Conservation (phyloP, 2,113 vertebrate species). For the Sander lucioperca region DNA sequence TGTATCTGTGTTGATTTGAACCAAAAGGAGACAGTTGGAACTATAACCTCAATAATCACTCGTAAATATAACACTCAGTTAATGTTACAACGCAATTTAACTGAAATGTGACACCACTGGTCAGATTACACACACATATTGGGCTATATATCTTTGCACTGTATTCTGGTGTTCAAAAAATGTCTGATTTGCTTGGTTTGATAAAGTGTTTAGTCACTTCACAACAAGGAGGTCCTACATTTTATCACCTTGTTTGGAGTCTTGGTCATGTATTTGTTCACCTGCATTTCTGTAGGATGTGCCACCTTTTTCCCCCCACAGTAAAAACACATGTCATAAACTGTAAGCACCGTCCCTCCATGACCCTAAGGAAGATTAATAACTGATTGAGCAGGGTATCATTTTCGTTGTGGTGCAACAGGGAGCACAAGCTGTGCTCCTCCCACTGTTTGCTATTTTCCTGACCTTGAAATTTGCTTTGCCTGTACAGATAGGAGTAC, state of each 20-base stretch:
- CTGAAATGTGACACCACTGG: background rate
- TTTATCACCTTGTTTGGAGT: background rate
- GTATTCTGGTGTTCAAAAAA: background rate
- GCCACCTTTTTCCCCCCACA: background rate
- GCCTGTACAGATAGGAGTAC: background rate
- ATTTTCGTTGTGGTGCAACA: no score
- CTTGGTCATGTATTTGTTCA: background rate
- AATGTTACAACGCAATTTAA: background rate
- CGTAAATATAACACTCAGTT: background rate
- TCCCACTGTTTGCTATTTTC: background rate
- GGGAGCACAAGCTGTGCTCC: background rate
- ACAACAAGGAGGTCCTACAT: background rate
- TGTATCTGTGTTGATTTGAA: slow-evolving; percentile 11
- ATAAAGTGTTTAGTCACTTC: background rate
- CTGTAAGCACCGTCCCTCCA: background rate
- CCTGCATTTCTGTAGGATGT: background rate
- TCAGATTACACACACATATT: background rate
- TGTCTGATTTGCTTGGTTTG: no score
- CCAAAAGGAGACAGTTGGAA: background rate
- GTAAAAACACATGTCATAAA: background rate
- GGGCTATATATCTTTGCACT: background rate
- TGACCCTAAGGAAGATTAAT: background rate
- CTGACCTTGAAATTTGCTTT: background rate
- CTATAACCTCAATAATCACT: background rate
- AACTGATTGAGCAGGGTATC: background rate